Percentiles rank a stretch among this genome's conserved stretches.
Evolutionary conservation across 2,797 vertebrate species (phyloP).

Genomic region (Myiothlypis chrysogaster): DNA sequence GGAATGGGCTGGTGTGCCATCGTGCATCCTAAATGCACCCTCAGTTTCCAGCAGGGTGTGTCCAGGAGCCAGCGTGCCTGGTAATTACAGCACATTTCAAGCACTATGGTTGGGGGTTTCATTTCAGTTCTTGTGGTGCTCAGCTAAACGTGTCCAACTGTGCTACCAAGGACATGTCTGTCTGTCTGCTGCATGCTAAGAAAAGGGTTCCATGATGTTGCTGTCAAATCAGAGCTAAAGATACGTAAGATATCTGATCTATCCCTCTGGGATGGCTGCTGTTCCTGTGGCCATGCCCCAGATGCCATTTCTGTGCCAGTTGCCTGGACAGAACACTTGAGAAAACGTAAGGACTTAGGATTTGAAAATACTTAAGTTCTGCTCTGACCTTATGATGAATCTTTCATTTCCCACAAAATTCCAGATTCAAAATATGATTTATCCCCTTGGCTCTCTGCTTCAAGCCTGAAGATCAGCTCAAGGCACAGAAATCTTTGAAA

Average conservation of each 20-base stretch:
- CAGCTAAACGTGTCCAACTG: neutral
- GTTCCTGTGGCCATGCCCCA: neutral
- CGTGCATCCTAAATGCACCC: neutral
- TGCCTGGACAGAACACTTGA: neutral
- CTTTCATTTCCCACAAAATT: neutral
- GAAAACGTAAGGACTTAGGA: neutral
- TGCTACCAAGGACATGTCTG: neutral
- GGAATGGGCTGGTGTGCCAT: accelerated
- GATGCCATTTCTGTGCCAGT: neutral
- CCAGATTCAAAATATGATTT: neutral
- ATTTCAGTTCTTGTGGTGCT: neutral
- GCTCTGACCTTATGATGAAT: neutral
- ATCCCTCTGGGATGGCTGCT: neutral
- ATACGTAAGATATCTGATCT: neutral
- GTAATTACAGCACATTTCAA: neutral
- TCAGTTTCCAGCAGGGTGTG: accelerated
- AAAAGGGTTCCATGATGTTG: neutral
- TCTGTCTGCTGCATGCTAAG: neutral
- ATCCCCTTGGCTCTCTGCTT: neutral
- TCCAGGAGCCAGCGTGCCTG: accelerated
- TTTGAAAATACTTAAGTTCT: neutral
- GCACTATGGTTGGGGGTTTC: accelerated
- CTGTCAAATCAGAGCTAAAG: neutral
- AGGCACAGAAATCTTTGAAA: neutral
- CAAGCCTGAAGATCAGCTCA: neutral